These are phyloP conservation scores for Procambarus clarkii DNA, from an alignment of 1,140 invertebrate genomes.

Conservation along the genomic window DNA sequence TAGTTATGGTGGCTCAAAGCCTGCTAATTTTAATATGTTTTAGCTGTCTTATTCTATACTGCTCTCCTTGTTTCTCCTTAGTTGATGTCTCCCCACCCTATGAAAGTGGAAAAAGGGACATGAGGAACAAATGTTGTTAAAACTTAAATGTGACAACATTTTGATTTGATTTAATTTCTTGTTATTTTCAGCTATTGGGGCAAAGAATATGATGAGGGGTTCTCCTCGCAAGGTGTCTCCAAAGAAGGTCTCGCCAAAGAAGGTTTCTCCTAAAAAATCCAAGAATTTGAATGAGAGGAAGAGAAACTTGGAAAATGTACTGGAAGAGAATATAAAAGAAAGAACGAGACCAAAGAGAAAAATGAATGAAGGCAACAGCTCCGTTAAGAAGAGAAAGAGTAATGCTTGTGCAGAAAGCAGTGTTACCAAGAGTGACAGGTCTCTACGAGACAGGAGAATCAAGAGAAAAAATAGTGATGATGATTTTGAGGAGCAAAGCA, in stretches of 20 bases:
- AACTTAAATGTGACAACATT: background rate
- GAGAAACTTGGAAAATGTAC: background rate
- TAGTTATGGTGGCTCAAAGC: no score
- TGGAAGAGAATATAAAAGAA: background rate
- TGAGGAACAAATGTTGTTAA: no score
- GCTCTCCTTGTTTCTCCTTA: no score
- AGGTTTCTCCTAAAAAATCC: conserved; percentile 12
- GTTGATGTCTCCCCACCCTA: no score
- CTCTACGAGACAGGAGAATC: background rate
- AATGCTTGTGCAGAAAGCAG: background rate
- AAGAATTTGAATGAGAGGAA: background rate
- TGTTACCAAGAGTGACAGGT: background rate
- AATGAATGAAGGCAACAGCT: background rate
- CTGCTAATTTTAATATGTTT: no score
- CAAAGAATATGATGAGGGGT: conserved; percentile 60
- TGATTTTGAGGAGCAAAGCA: background rate
- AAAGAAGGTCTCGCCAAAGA: conserved; percentile 44
- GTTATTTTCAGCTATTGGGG: conserved; percentile 50
- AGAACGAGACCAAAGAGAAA: background rate
- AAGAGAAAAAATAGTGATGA: background rate
- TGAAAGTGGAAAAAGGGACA: no score
- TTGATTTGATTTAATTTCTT: background rate
- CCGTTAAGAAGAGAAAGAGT: background rate
- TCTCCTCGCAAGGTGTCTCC: conserved; percentile 53
- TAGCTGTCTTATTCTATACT: no score